Base-by-base conservation (phyloP, 2,888 invertebrate species). In the Dasysyrphus tricinctus region DNA sequence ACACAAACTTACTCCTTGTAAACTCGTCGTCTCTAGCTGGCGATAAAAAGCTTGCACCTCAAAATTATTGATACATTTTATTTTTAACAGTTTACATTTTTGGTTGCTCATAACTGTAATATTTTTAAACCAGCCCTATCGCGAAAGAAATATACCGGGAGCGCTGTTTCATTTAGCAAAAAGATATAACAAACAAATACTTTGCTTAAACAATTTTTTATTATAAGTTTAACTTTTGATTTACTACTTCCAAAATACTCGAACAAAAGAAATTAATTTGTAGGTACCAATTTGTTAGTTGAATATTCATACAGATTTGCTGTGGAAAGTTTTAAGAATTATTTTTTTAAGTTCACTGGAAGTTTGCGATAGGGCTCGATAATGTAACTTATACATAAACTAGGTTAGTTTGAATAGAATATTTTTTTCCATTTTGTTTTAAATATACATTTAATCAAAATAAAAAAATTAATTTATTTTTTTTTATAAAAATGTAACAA, bases 401-500 rank as follows among this genome's bases (percentile, higher is more conserved):
- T 5, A n/a, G 1, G 7, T n/a, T 29, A 34, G 7, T 32, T 32
- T 61, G 14, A 42, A 42, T 59, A 24, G 24, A 59, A 42, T 19
- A 14, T 1, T 39, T 42, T 19, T 9, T 63, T 0, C 5, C 3
- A 24, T 29, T 42, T 5, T 24, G 9, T 42, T 63, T 61, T 42
- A 63, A 29, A 63, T 5, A 44, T 63, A 24, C n/a, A 37, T 63
- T 42, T 29, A 61, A 65, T 47, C 12, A 47, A 63, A 47, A 16
- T 32, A 32, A 32, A 32, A 11, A n/a, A 37, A 37, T 14, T 5
- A 44, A 6, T 12, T 8, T 14, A n/a, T n/a, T n/a, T 61, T 59
- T 42, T n/a, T 51, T 37, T 51, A 47, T 32, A 67, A 67, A 51
- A 29, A 37, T 34, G 1, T 37, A 49, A 67, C 65, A 67, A 37